Conservation (phyloP, 1,140 invertebrate genomes). For the Drosophila pseudoobscura region DNA sequence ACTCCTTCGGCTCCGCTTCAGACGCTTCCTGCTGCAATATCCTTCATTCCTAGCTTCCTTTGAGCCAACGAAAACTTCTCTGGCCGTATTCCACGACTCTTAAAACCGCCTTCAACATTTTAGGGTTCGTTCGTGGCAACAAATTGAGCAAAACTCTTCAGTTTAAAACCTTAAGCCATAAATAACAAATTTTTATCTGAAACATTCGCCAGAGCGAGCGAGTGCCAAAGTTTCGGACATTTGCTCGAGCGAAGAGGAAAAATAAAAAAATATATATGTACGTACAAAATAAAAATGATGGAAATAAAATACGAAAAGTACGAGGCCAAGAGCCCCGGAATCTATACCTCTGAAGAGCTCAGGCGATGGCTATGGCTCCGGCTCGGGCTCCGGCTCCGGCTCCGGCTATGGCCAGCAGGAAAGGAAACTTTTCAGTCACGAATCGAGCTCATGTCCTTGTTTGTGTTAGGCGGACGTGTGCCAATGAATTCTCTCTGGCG, state of each 20-base stretch:
- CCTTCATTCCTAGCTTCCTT: too few relatives aligned
- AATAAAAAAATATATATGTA: constrained; percentile 29
- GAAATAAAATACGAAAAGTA: constrained; percentile 77
- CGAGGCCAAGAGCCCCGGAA: constrained; percentile 25
- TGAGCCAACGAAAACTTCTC: too few relatives aligned
- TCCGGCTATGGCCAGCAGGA: constrained; percentile 25
- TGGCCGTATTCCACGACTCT: background rate
- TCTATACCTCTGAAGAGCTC: background rate
- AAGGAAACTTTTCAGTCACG: constrained; percentile 76
- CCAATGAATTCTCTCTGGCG: constrained; percentile 67
- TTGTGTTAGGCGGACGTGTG: constrained; percentile 80
- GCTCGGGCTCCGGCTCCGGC: constrained; percentile 26
- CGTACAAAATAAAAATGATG: constrained; percentile 75
- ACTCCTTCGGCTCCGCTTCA: too few relatives aligned
- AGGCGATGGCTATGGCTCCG: background rate
- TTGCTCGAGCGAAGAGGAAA: constrained; percentile 41
- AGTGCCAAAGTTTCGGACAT: constrained; percentile 65
- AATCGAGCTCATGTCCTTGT: constrained; percentile 78
- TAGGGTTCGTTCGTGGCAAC: constrained; percentile 11
- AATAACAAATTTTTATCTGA: constrained; percentile 68
- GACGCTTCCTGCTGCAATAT: too few relatives aligned
- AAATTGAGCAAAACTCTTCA: constrained; percentile 50
- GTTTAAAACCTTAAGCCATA: constrained; percentile 59
- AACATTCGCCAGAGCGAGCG: constrained; percentile 56
- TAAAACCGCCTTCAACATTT: constrained; percentile 21